phyloP scores from a whole-genome alignment of 2,797 vertebrate genomes.

The Serranus cabrilla region DNA sequence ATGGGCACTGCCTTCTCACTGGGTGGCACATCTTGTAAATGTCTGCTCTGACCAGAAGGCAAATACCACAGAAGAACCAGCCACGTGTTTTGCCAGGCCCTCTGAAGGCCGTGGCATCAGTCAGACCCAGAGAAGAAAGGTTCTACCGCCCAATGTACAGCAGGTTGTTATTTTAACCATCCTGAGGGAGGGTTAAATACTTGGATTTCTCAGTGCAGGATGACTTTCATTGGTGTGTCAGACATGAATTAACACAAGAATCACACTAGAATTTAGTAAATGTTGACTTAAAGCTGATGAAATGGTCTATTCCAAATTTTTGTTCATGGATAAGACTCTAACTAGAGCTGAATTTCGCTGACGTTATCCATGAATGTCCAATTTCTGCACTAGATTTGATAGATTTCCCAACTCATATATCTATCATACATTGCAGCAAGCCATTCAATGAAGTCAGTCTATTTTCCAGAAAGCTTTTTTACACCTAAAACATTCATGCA shows the following conservation, averaged over 20 bases:
- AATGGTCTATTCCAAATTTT: conserved; percentile 22
- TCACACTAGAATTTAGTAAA: conserved; percentile 8
- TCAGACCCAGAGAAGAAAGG: conserved; percentile 52
- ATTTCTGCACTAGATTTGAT: conserved; percentile 35
- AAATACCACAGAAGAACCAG: conserved; percentile 67
- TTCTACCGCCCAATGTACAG: conserved; percentile 55
- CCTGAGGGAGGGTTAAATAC: conserved; percentile 11
- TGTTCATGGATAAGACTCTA: conserved; percentile 28
- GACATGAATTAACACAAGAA: conserved; percentile 31
- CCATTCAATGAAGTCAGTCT: conserved; percentile 46
- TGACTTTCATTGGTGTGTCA: conserved; percentile 34
- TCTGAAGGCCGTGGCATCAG: conserved; percentile 63
- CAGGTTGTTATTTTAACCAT: conserved; percentile 51
- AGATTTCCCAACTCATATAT: conserved; percentile 42
- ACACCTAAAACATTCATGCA: conserved; percentile 28
- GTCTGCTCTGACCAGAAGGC: conserved; percentile 65
- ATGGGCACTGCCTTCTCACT: conserved; percentile 63
- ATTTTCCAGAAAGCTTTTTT: conserved; percentile 57
- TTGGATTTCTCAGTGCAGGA: conserved; percentile 14
- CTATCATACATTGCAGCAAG: conserved; percentile 16
- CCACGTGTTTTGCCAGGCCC: conserved; percentile 59
- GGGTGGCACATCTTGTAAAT: conserved; percentile 76
- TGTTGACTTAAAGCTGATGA: conserved; percentile 30
- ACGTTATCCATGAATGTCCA: conserved; percentile 29
- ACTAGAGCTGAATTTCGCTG: conserved; percentile 24